Base-by-base conservation (phyloP, 2,797 vertebrate genomes). In the Acanthiza pusilla region DNA sequence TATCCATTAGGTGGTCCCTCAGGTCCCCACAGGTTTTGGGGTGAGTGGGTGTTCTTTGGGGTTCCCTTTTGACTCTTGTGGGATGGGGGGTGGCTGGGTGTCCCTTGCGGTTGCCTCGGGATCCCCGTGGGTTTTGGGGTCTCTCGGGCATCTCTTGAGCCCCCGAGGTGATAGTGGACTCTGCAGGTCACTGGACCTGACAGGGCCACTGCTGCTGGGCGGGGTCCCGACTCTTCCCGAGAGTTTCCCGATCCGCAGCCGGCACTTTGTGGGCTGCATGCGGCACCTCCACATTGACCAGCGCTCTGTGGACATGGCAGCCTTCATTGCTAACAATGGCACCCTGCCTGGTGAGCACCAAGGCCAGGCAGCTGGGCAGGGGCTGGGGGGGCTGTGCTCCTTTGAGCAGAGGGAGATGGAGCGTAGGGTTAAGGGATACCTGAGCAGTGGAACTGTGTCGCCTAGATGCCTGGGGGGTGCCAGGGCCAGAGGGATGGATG, bases 271-370 rank as follows among this genome's bases (percentile, higher is more conserved):
- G 91, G 99, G 99, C 94, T 99, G 99, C 97, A 99, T 99, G 98
- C 98, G 98, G 96, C 98, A 99, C 97, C 98, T 99, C 88, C 98
- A 98, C 15, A 98, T 99, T 9, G 99, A 99, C 96, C 98, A 98
- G 97, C 98, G 97, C 78, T 98, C 98, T 4, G 86, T 99, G 12
- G 99, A 99, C 97, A 98, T 99, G 99, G 99, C 98, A 1, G 97
- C 98, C 93, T 99, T 98, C 98, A 99, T 99, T 32, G 99, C 99
- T 70, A 99, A 99, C 97, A 99, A 99, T 1, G 99, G 99, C 97
- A 99, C 99, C 13, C 71, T 98, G 81, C 98, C 99, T 51, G 99
- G 99, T 99, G 36, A 61, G 79, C 60, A 16, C 53, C 1, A 71
- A 42, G 38, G 27, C 16, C 1, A 0, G 23, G 40, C 48, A 20